Evolutionary conservation across 1,140 invertebrate genomes (phyloP), one percentile per base, ranked within the genome.

Genomic region (Whitmania pigra): DNA sequence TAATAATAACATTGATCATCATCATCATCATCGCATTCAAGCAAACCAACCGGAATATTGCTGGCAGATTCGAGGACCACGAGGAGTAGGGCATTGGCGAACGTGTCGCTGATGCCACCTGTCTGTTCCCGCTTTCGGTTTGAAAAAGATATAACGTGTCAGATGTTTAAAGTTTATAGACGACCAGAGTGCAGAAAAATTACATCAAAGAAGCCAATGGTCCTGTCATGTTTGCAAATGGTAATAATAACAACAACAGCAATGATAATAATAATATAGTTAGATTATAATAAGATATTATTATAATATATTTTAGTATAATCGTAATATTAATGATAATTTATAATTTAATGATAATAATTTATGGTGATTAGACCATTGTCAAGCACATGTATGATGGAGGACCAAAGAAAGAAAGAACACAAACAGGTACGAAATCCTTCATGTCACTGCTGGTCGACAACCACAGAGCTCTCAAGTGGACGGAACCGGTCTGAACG

Each of bases 401-500:
- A 36, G 31, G 2, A 6, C 31, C 31, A 6, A 36, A 36, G 20
- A 9, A 57, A 57, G 20, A 25, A 63, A 17, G 22, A 31, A 13
- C n/a, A 63, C 57, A 63, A 63, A 63, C 57, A 4, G 57, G 57
- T 3, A 25, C 22, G 29, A 11, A 63, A 63, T 91, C 89, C 49
- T 82, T 79, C 22, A 87, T 80, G 80, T 90, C 86, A 43, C 87
- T 85, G 22, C 88, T 88, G 49, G 96, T 84, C 73, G 87, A 87
- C 69, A 95, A 86, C 94, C 94, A 97, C 5, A 87, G 88, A 29
- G 94, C 83, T 72, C 90, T 87, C 40, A 97, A 77, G 80, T 95
- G 91, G 2, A 97, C 86, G 84, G 91, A 88, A 53, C 94, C 94
- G 78, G 92, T 91, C 82, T 93, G 94, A 5, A 91, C 92, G 83